phyloP scores from a whole-genome alignment of 2,888 invertebrate species.

The Drosophila quinaria region DNA sequence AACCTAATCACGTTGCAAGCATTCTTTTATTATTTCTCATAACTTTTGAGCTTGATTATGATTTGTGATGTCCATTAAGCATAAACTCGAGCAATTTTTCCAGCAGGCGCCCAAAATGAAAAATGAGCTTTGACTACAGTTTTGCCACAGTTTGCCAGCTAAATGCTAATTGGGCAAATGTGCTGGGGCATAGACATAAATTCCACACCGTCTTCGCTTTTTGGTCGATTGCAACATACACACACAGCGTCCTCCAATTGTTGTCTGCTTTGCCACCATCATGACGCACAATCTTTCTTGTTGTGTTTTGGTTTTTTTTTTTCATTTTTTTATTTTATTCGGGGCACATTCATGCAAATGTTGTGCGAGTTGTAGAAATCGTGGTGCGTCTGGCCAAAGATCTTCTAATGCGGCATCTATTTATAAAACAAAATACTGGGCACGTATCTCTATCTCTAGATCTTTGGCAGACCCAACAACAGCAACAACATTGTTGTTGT shows the following conservation, averaged over 20 bases:
- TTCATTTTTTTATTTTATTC: conserved; percentile 12
- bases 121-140: conserved; percentile 46
- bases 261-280: conserved; percentile 37
- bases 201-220: conserved; percentile 18
- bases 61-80: conserved; percentile 48
- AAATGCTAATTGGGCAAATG: conserved; percentile 54
- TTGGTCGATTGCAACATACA: conserved; percentile 48
- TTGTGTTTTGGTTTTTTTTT: neutral
- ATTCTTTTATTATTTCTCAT: conserved; percentile 29
- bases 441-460: conserved; percentile 60
- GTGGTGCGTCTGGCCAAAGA: conserved; percentile 52
- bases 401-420: conserved; percentile 71
- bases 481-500: conserved; percentile 12
- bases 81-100: conserved; percentile 50
- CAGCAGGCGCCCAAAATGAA: conserved; percentile 52
- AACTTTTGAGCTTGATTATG: conserved; percentile 35
- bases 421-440: conserved; percentile 63
- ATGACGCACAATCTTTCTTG: conserved; percentile 49
- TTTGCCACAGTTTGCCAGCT: conserved; percentile 23
- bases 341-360: conserved; percentile 61
- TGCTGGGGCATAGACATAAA: conserved; percentile 43
- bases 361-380: conserved; percentile 36
- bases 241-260: conserved; percentile 60
- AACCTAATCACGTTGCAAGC: conserved; percentile 18
- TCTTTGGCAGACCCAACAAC: conserved; percentile 38